phyloP scores from a whole-genome alignment of 2,888 invertebrate genomes.

The Ctenicera cuprea region DNA sequence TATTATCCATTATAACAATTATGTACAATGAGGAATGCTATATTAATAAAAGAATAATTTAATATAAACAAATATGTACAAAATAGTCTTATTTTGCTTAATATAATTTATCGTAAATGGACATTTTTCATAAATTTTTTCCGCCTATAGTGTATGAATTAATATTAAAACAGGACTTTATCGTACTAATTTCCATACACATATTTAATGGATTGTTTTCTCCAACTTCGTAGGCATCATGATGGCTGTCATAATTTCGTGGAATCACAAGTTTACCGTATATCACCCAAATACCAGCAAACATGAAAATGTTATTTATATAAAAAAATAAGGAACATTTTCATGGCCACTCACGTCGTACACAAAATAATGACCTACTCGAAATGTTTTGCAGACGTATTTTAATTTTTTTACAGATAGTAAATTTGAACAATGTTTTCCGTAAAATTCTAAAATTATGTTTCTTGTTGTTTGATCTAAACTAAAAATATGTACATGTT shows the following conservation, averaged over 20 bases:
- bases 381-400: not conserved
- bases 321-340: conserved; percentile 1
- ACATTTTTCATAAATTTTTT: not conserved
- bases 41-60: not conserved
- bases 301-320: conserved; percentile 3
- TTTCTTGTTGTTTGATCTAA: no score
- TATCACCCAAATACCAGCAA: conserved; percentile 1
- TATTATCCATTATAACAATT: not conserved
- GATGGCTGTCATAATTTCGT: not conserved
- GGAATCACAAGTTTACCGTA: conserved; percentile 1
- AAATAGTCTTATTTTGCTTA: no score
- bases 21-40: not conserved
- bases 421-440: conserved; percentile 1
- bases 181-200: not conserved
- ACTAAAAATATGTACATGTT: not conserved
- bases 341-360: not conserved
- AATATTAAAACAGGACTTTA: conserved; percentile 1
- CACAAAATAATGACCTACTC: not conserved
- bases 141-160: not conserved
- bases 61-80: no score
- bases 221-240: conserved; percentile 1
- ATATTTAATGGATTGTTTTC: not conserved
- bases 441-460: no score
- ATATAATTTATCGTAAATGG: no score
- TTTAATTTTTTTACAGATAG: not conserved